Evolutionary conservation across 2,888 invertebrate genomes (phyloP), one percentile per base, ranked within the genome.

Genomic region (Dasysyrphus albostriatus): DNA sequence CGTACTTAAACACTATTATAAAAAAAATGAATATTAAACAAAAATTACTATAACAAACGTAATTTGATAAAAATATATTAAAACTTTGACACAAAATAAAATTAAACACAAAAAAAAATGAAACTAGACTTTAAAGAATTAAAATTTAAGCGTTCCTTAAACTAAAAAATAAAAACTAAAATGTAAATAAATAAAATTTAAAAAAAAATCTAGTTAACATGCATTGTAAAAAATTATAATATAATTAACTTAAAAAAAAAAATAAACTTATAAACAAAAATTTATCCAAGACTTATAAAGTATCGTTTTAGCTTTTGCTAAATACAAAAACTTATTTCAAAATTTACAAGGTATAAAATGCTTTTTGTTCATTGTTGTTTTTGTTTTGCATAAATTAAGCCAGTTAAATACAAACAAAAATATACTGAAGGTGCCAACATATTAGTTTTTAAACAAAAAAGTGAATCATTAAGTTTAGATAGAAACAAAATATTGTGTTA

Each of bases 341-440:
- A 19, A n/a, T 61, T 37, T 61, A 34, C 29, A 49, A 49, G 34
- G 34, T 67, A 67, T 49, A 19, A 49, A 67, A 67, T 67, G 34
- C 34, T 54, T 61, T 63, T 42, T 67, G 61, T 47, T 49, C 49
- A 42, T 42, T 32, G 47, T 34, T 34, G 16, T 47, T 67, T 73
- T 83, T 16, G 7, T 61, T 83, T 77, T n/a, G 14, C 7, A 29
- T 67, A 42, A 54, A 37, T 67, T 58, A 24, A 70, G 75, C 61
- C 44, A 74, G 67, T 49, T 67, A 24, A 67, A 19, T 19, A 49
- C 24, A 47, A n/a, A 54, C 6, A 54, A 3, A 12, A 34, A 47
- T 16, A 61, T 32, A 24, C 24, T 32, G 5, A 83, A 74, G 78
- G 78, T 83, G 83, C 83, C 83, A 83, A 83, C 14, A 83, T 73